A percentile compares a stretch with the other conserved stretches of the same genome.
These are phyloP conservation scores for Arctia plantaginis DNA, from an alignment of 2,888 invertebrate species.

Conservation along the genomic window DNA sequence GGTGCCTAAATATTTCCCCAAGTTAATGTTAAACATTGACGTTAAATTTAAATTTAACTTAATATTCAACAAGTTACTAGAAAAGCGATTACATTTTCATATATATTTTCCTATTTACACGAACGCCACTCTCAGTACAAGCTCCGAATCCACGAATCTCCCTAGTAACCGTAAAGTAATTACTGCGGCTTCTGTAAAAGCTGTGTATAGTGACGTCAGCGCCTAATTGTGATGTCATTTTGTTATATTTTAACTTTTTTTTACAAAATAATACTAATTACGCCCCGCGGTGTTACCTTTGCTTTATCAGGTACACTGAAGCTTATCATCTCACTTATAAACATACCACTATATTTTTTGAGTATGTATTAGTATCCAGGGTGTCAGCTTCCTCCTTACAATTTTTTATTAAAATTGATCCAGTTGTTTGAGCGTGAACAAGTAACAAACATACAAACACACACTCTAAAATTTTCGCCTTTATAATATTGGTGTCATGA, in stretches of 20 bases:
- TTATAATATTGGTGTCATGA: too few relatives aligned
- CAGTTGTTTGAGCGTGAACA: too few relatives aligned
- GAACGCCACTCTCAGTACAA: not conserved
- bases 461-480: too few relatives aligned
- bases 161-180: slow-evolving; percentile 15
- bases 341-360: too few relatives aligned
- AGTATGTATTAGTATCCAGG: too few relatives aligned
- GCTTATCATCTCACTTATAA: too few relatives aligned
- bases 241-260: slow-evolving; percentile 6
- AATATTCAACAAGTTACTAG: not conserved
- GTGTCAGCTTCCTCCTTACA: too few relatives aligned
- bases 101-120: slow-evolving; percentile 1
- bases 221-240: slow-evolving; percentile 17
- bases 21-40: not conserved
- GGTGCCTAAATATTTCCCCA: too few relatives aligned
- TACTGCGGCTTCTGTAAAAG: slow-evolving; percentile 15
- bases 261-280: not conserved
- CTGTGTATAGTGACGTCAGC: slow-evolving; percentile 8
- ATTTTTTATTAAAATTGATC: too few relatives aligned
- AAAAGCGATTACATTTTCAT: not conserved
- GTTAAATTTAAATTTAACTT: not conserved
- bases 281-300: too few relatives aligned
- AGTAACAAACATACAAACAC: too few relatives aligned
- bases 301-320: too few relatives aligned
- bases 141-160: not conserved